Base-by-base conservation (phyloP, 2,113 vertebrate genomes). In the Notothenia coriiceps region DNA sequence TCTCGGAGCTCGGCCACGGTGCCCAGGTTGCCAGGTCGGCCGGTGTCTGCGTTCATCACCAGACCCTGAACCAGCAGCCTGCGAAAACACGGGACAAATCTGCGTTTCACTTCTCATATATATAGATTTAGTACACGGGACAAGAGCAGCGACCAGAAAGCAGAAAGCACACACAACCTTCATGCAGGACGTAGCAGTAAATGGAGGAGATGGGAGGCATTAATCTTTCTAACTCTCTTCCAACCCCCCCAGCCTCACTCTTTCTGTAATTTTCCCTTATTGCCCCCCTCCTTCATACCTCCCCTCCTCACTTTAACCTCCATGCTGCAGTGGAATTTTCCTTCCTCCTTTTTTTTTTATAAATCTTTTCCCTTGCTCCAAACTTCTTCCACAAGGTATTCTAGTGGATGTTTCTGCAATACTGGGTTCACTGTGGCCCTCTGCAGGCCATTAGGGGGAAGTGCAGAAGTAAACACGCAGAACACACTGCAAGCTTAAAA, bases 51-150 rank as follows among this genome's bases (percentile, higher is more conserved):
- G 17, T 91, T 97, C 95, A 98, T 94, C 92, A 99, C 96, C 91
- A 99, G 93, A 88, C 96, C 95, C 92, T 96, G 97, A 49, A 96
- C 96, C 93, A 98, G 95, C 50, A 95, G 93, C 76, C 98, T 99
- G 94, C 84, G 94, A 95, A 94, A 94, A 95, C 63, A 33, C 10
- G 12, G 4, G 44, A 63, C 1, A 70, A 18, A 77, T 63, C 60
- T 6, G 79, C 29, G 1, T 54, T 81, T 51, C 72, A 82, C 74
- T 74, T 80, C 62, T 77, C 20, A 13, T 10, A 13, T 14, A 73
- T 70, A 40, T 40, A 40, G 35, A 40, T 40, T 40, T 5, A 61
- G 70, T 60, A 66, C 51, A 6, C 1, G 92, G 94, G 94, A 95
- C 83, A 86, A 62, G 77, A 74, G 95, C 86, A 90, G 6, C 70